Conservation (phyloP, 2,888 invertebrate genomes). For the Stenodema calcarata region DNA sequence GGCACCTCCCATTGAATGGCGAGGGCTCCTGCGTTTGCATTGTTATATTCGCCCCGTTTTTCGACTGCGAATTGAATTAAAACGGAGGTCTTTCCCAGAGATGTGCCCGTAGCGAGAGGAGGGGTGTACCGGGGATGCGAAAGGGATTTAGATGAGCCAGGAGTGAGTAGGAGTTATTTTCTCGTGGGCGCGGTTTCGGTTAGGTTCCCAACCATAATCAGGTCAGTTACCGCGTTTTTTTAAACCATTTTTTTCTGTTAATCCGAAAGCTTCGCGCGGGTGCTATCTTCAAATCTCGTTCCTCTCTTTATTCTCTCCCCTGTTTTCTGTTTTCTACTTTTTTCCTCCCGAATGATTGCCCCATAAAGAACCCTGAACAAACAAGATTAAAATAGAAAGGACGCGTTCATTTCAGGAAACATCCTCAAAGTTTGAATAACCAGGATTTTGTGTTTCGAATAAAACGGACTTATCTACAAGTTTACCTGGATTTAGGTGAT, state of each 20-base stretch:
- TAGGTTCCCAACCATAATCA: neutral
- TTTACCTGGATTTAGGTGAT: too few species aligned
- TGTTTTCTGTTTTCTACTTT: neutral
- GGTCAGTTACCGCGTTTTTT: neutral
- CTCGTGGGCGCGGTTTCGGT: neutral
- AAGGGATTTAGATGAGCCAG: neutral
- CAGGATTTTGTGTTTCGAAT: too few species aligned
- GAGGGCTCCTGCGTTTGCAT: neutral
- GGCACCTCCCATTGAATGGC: neutral
- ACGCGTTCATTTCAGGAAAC: neutral
- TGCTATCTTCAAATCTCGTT: neutral
- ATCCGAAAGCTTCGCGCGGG: neutral
- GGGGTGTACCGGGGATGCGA: neutral
- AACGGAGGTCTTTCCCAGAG: neutral
- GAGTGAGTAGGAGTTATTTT: neutral
- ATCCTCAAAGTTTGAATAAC: too few species aligned
- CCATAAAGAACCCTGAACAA: neutral
- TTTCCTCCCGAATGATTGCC: neutral
- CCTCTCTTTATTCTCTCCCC: neutral
- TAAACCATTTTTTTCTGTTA: neutral
- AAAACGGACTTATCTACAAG: too few species aligned
- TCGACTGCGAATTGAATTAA: constrained; percentile 2
- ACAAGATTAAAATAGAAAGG: neutral
- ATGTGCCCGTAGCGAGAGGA: neutral
- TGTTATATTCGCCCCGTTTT: neutral